Evolutionary conservation across 2,888 invertebrate species (phyloP).

Genomic region (Drosophila prolongata): DNA sequence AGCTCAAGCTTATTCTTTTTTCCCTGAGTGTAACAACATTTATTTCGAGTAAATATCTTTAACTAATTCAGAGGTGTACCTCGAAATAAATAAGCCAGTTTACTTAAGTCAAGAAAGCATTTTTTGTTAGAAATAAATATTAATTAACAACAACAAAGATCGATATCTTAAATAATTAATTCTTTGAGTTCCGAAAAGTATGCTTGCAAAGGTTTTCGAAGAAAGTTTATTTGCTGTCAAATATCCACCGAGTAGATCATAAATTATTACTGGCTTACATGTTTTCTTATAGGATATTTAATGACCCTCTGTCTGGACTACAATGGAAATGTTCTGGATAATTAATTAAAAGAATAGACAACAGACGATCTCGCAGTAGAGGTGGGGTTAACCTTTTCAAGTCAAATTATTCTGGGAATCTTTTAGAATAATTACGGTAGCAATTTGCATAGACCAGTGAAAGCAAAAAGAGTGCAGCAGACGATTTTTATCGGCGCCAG

Average conservation of each 20-base stretch:
- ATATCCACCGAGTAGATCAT: no score
- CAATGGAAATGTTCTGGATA: not conserved
- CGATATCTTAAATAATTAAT: no score
- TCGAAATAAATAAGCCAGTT: no score
- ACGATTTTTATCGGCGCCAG: slow-evolving; percentile 30
- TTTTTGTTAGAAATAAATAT: no score
- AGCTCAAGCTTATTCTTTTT: no score
- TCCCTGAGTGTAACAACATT: no score
- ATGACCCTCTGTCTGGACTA: not conserved
- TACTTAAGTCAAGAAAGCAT: no score
- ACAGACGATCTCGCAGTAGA: not conserved
- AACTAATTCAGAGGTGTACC: no score
- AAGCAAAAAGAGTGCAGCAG: slow-evolving; percentile 37
- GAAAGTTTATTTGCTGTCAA: not conserved
- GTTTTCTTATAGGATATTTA: not conserved
- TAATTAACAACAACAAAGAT: no score
- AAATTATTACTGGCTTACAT: no score
- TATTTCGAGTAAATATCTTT: no score
- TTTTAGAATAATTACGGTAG: slow-evolving; percentile 43
- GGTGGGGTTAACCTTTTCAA: slow-evolving; percentile 1
- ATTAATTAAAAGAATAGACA: not conserved
- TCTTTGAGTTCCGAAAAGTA: slow-evolving; percentile 20
- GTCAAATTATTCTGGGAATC: not conserved
- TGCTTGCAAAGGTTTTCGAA: not conserved
- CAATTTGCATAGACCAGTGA: slow-evolving; percentile 42